Base-by-base conservation (phyloP, 2,888 invertebrate species). In the Hydropsyche betteni region DNA sequence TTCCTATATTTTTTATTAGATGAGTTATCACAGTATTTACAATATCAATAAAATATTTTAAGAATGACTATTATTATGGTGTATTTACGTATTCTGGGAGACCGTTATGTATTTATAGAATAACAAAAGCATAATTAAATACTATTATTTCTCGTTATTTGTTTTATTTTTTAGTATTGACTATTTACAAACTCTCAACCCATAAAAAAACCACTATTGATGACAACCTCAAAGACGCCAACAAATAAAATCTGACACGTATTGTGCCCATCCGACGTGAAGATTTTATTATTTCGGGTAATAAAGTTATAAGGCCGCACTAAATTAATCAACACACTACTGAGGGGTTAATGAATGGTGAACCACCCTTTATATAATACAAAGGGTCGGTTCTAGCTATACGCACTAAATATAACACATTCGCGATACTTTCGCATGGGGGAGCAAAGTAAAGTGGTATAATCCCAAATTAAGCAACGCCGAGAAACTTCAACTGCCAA, bases 121-220 rank as follows among this genome's bases (percentile, higher is more conserved):
- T 79, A 77, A 77, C 77, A 79, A 75, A 77, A 79, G 77, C 72
- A 77, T 77, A 77, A 79, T 77, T 77, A 79, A 79, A 79, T 77
- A 77, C 70, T 79, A 79, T 79, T 77, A 79, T 79, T 79, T 79
- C 79, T 79, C 79, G 75, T 76, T 76, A 75, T 75, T 77, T 76
- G 77, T 79, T 79, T 79, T 50, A 77, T 77, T 77, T 75, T 72
- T 58, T 53, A 69, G n/a, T 38, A 69, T 69, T 69, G 1, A 4
- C 4, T 33, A 36, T 44, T 5, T 68, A 34, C 44, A 6, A 24
- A n/a, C 33, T n/a, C 14, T 34, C 68, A 68, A 6, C 8, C 8
- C 34, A 14, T 4, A 24, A 24, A 24, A 24, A 24, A 24, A 24
- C 24, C 24, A 24, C 24, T 24, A 24, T 24, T 2, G 24, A 24